Conservation (phyloP, 2,113 vertebrate genomes). For the Conger conger region DNA sequence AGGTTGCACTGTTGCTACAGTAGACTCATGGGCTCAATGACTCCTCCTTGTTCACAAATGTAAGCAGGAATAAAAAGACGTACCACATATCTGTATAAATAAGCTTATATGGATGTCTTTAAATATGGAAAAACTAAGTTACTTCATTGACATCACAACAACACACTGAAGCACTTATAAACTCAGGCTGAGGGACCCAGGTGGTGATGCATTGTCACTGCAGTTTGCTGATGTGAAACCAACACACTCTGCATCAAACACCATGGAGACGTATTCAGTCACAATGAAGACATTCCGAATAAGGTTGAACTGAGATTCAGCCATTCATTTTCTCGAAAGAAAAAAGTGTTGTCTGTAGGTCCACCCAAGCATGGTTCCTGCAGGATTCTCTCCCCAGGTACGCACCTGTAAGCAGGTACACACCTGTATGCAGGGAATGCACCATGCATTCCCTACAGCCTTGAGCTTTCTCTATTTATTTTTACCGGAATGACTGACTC, state of each 20-base stretch:
- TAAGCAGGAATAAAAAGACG: not conserved
- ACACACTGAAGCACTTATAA: not conserved
- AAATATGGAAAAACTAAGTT: not conserved
- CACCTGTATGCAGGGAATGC: too few species aligned
- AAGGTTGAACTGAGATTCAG: too few species aligned
- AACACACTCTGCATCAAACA: not conserved
- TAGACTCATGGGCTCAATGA: not conserved
- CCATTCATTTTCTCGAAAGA: too few species aligned
- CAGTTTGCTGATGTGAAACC: not conserved
- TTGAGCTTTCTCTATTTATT: too few species aligned
- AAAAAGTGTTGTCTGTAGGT: too few species aligned
- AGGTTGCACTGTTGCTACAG: not conserved
- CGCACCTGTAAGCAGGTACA: too few species aligned
- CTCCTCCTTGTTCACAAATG: not conserved
- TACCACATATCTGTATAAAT: not conserved
- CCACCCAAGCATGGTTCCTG: too few species aligned
- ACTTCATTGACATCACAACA: not conserved
- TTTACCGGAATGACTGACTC: too few species aligned
- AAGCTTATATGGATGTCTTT: not conserved
- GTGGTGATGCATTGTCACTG: not conserved
- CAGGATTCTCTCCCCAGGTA: too few species aligned
- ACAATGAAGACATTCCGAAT: too few species aligned
- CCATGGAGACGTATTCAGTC: too few species aligned
- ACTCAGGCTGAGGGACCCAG: not conserved
- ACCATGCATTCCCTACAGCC: too few species aligned